phyloP scores from a whole-genome alignment of 2,797 vertebrate genomes.

The Avahi laniger region DNA sequence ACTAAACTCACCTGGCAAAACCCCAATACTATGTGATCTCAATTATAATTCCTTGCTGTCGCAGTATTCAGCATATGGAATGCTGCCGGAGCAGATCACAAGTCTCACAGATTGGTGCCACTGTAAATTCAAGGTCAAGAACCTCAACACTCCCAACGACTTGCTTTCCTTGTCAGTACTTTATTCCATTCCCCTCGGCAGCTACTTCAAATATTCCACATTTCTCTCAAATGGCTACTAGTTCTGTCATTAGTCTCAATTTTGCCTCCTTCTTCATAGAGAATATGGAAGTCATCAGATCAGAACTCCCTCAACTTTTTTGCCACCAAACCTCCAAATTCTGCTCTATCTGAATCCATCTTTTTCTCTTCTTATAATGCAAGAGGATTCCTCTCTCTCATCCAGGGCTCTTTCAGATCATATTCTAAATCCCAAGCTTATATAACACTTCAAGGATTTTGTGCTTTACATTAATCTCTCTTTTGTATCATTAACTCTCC shows the following conservation, averaged over 20 bases:
- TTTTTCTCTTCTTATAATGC: not conserved
- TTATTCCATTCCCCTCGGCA: not conserved
- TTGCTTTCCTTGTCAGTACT: not conserved
- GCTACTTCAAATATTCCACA: not conserved
- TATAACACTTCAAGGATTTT: not conserved
- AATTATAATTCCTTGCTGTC: not conserved
- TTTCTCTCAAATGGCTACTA: not conserved
- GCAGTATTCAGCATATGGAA: not conserved
- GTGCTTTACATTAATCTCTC: constrained; percentile 10
- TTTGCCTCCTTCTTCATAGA: not conserved
- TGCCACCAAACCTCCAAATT: not conserved
- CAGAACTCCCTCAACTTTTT: not conserved
- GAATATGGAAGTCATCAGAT: not conserved
- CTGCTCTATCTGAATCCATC: not conserved
- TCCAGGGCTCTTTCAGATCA: not conserved
- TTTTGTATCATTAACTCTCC: not conserved
- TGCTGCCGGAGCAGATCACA: not conserved
- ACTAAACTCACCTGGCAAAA: constrained; percentile 49
- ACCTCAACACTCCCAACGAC: constrained; percentile 13
- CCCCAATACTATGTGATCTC: constrained; percentile 20
- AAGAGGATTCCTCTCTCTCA: not conserved
- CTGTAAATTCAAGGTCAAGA: constrained; percentile 58
- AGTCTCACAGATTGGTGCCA: constrained; percentile 28
- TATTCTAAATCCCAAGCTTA: not conserved
- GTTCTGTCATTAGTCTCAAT: not conserved